Evolutionary conservation across 2,888 invertebrate genomes (phyloP).

Genomic region (Eupithecia dodoneata): DNA sequence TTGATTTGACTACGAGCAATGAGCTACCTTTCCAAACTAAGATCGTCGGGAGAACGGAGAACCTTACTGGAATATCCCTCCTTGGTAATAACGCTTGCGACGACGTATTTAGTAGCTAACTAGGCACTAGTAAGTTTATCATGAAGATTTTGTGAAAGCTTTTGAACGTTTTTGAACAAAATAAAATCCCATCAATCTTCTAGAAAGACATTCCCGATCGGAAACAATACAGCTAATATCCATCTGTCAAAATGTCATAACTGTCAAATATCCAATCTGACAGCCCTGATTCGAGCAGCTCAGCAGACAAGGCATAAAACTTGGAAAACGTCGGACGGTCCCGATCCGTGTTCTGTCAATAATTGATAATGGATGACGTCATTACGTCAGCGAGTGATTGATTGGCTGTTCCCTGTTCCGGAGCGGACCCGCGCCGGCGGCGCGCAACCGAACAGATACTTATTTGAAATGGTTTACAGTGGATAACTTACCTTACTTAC

Average conservation of each 20-base stretch:
- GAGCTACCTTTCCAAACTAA: neutral
- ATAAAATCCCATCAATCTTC: constrained; percentile 5
- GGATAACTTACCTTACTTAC: neutral
- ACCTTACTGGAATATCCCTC: neutral
- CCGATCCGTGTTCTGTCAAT: constrained; percentile 78
- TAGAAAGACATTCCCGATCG: constrained; percentile 18
- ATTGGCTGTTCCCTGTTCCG: constrained; percentile 71
- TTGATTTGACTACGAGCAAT: neutral
- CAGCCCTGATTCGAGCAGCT: constrained; percentile 29
- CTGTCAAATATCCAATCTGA: constrained; percentile 22
- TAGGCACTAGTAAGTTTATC: neutral
- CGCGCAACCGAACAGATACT: constrained; percentile 19
- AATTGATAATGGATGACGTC: constrained; percentile 84
- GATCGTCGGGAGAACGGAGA: neutral
- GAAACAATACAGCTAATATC: constrained; percentile 29
- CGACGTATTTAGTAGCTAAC: neutral
- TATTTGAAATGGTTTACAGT: constrained; percentile 41
- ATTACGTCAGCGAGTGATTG: constrained; percentile 79
- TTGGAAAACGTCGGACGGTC: constrained; percentile 73
- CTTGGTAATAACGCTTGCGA: neutral
- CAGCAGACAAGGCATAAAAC: constrained; percentile 65
- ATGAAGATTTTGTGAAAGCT: neutral
- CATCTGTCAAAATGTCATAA: constrained; percentile 31
- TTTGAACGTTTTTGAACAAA: neutral
- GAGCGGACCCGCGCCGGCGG: constrained; percentile 43